Percentiles rank a stretch among this genome's conserved stretches.
These are phyloP conservation scores for Drosophila nasuta DNA, from an alignment of 1,140 invertebrate genomes.

Conservation along the genomic window DNA sequence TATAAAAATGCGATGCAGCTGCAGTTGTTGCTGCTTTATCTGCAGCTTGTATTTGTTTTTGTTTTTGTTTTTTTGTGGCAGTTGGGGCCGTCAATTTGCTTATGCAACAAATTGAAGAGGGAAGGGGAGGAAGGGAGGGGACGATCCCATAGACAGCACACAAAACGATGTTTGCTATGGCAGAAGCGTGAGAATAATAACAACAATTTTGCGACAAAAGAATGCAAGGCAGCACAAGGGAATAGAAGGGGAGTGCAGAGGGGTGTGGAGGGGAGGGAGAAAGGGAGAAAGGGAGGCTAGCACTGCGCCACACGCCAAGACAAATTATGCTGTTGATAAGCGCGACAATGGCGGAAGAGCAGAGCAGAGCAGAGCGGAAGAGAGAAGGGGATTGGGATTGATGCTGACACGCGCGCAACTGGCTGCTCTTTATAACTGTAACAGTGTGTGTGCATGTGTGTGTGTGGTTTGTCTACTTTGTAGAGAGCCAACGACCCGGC, in stretches of 20 bases:
- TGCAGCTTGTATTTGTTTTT: too few relatives aligned
- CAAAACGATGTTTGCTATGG: conserved; percentile 45
- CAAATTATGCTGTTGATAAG: conserved; percentile 83
- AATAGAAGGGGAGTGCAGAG: neutral
- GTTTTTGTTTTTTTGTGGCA: conserved; percentile 7
- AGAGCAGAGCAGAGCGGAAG: conserved; percentile 1
- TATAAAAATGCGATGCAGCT: neutral
- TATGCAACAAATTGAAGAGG: conserved; percentile 26
- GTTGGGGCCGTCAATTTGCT: conserved; percentile 64
- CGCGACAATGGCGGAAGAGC: conserved; percentile 73
- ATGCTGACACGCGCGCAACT: conserved; percentile 68
- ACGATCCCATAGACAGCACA: conserved; percentile 42
- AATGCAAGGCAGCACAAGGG: conserved; percentile 1
- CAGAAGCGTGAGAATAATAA: conserved; percentile 60
- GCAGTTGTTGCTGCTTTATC: neutral
- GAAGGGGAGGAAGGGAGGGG: neutral
- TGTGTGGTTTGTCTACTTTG: conserved; percentile 42
- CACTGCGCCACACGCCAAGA: conserved; percentile 73
- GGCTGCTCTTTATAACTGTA: conserved; percentile 35
- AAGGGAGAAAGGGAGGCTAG: conserved; percentile 4
- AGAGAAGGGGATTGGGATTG: conserved; percentile 5
- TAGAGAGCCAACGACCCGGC: conserved; percentile 64
- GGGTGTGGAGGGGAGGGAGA: neutral
- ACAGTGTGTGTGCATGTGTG: conserved; percentile 21
- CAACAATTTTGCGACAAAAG: conserved; percentile 37